Evolutionary conservation across 2,888 invertebrate species (phyloP).

Genomic region (Callinectes sapidus): DNA sequence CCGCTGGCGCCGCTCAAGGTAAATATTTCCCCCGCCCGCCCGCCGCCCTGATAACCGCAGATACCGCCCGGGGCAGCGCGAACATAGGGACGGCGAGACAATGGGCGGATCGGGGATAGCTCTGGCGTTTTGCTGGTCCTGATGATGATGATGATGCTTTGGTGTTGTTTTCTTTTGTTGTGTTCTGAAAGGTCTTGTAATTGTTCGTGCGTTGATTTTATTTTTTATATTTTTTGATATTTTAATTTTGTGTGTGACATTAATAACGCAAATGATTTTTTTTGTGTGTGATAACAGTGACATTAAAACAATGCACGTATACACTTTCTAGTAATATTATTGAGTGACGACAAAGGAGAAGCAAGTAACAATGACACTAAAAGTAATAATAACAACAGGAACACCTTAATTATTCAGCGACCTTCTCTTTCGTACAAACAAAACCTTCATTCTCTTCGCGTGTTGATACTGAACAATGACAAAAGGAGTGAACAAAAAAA

Average conservation of each 20-base stretch:
- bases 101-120: not conserved
- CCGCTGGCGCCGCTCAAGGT: slow-evolving; percentile 30
- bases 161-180: not conserved
- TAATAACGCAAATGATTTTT: not conserved
- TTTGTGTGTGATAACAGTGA: too few relatives aligned
- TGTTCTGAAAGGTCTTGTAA: not conserved
- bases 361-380: too few relatives aligned
- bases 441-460: not conserved
- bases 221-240: too few relatives aligned
- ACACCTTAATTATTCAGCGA: not conserved
- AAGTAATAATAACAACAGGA: too few relatives aligned
- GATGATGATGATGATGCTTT: not conserved
- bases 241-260: too few relatives aligned
- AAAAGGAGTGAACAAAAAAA: not conserved
- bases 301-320: too few relatives aligned
- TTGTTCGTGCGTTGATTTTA: not conserved
- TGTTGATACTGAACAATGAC: not conserved
- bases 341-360: too few relatives aligned
- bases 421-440: not conserved
- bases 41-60: slow-evolving; percentile 28
- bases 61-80: not conserved
- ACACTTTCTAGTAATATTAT: too few relatives aligned
- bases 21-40: slow-evolving; percentile 31
- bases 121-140: not conserved
- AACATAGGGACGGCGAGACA: not conserved